Evolutionary conservation across 2,113 vertebrate genomes (phyloP).

Genomic region (Nycticryphes semicollaris): DNA sequence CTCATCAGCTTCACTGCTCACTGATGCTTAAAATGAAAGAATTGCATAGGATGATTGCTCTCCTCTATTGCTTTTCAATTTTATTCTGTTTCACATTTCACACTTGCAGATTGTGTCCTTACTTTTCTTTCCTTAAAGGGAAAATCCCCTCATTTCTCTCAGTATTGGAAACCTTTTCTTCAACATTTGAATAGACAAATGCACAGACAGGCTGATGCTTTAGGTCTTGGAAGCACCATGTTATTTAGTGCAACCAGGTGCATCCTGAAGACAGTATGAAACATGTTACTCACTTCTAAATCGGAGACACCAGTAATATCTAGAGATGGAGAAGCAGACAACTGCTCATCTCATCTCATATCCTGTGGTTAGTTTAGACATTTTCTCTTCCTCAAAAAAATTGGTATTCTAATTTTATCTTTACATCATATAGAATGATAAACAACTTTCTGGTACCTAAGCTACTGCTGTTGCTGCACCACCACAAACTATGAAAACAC

Average conservation of each 20-base stretch:
- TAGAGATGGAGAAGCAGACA: not conserved
- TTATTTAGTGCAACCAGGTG: not conserved
- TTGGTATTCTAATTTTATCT: not conserved
- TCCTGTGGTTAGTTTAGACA: not conserved
- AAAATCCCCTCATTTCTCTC: constrained; percentile 18
- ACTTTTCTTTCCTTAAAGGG: not conserved
- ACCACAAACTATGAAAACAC: not conserved
- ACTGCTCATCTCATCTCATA: not conserved
- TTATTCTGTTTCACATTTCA: constrained; percentile 35
- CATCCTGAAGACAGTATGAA: not conserved
- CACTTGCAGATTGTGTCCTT: not conserved
- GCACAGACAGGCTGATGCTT: not conserved
- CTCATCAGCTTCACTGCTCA: not conserved
- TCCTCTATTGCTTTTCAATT: constrained; percentile 23
- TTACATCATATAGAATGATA: not conserved
- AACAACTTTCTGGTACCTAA: not conserved
- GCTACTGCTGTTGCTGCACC: not conserved
- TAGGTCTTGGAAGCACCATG: not conserved
- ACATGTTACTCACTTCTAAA: not conserved
- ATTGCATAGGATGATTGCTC: not conserved
- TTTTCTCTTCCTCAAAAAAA: not conserved
- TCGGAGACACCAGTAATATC: not conserved
- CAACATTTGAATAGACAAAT: not conserved
- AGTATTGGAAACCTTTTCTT: not conserved
- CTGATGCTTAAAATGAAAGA: constrained; percentile 35